phyloP scores from a whole-genome alignment of 35 echinoderm and acorn worm genomes.

The Holothuria glaberrima region DNA sequence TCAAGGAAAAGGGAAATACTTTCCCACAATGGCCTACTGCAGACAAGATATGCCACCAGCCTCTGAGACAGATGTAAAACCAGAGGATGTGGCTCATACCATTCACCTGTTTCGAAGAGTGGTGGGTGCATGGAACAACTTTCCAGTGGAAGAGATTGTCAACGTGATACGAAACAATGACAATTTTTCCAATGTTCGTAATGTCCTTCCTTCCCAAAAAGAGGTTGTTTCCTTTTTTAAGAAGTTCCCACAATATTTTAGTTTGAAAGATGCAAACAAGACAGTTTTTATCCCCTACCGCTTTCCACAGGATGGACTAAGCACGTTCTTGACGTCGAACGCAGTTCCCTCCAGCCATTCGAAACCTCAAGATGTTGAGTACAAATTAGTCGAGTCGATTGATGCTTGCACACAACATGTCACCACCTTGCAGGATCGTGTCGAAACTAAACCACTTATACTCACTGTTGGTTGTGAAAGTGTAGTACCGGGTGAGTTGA shows the following conservation, averaged over 20 bases:
- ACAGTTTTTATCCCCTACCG: neutral
- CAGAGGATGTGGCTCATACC: neutral
- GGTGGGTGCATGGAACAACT: neutral
- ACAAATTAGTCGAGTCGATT: neutral
- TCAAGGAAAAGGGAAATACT: too few species aligned
- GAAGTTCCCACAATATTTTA: slow-evolving; percentile 2
- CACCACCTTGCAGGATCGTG: neutral
- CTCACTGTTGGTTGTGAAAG: neutral
- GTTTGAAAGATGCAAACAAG: neutral
- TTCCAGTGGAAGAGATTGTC: slow-evolving; percentile 7
- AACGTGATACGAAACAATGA: neutral
- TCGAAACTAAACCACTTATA: neutral
- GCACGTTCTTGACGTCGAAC: neutral
- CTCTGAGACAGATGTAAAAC: too few species aligned
- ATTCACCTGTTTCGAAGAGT: neutral
- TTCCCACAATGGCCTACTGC: neutral
- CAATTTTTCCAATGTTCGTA: neutral
- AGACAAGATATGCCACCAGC: neutral
- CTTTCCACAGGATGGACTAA: neutral
- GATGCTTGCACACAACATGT: neutral
- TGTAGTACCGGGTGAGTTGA: neutral
- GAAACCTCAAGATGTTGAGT: neutral
- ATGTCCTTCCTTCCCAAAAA: neutral
- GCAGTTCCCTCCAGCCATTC: neutral
- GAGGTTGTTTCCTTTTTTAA: neutral